A percentile compares a stretch with the other conserved stretches of the same genome.
Conservation (phyloP, 2,113 vertebrate species). For the Actenoides lindsayi region DNA sequence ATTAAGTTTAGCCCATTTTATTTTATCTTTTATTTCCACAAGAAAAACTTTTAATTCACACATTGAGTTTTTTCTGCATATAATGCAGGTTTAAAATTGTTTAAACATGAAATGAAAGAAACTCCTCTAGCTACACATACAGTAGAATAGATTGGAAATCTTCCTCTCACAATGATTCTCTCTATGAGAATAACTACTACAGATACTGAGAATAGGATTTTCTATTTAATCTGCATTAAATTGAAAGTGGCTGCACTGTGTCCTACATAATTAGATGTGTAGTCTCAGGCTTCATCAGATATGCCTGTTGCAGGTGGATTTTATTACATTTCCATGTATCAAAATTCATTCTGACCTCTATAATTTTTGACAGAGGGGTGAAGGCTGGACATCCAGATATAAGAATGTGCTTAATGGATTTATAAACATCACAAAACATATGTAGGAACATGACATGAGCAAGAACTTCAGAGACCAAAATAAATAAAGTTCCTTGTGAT, state of each 20-base stretch:
- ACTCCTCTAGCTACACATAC: background rate
- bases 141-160: background rate
- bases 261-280: background rate
- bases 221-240: background rate
- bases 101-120: background rate
- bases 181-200: background rate
- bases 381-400: background rate
- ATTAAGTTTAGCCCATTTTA: background rate
- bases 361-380: background rate
- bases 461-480: background rate
- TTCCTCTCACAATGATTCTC: background rate
- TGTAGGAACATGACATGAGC: background rate
- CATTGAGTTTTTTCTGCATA: background rate
- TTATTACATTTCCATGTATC: background rate
- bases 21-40: background rate
- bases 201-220: background rate
- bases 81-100: background rate
- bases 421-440: background rate
- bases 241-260: background rate
- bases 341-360: background rate
- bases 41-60: background rate
- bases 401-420: background rate
- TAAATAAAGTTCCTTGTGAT: background rate
- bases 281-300: background rate
- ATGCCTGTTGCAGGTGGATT: background rate